Conservation (phyloP, 2,888 invertebrate genomes). For the Lutraria lutraria region DNA sequence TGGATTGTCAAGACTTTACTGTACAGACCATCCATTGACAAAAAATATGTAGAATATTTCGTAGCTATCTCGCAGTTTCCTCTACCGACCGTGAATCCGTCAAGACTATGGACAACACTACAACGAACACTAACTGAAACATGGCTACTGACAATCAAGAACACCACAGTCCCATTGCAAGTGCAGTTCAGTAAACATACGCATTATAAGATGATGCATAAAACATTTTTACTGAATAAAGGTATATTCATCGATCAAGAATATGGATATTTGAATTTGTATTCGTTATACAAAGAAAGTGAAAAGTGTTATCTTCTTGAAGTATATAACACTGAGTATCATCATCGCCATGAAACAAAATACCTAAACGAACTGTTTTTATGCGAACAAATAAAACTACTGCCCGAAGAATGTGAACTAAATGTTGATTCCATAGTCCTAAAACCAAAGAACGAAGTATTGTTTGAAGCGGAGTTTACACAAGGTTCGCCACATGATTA, state of each 20-base stretch:
- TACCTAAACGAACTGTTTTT: not conserved
- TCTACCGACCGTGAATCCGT: too few species aligned
- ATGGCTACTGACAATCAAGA: too few species aligned
- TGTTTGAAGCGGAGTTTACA: not conserved
- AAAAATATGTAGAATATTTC: slow-evolving; percentile 9
- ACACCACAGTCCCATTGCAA: too few species aligned
- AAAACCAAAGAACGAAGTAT: not conserved
- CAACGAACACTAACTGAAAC: too few species aligned
- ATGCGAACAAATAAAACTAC: not conserved
- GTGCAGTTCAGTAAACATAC: too few species aligned
- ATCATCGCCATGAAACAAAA: not conserved
- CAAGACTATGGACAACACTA: too few species aligned
- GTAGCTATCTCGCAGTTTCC: too few species aligned
- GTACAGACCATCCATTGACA: not conserved
- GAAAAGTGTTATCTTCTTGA: not conserved
- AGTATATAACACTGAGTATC: not conserved
- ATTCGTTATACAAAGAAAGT: not conserved
- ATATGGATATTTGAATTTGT: not conserved
- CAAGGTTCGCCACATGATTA: not conserved
- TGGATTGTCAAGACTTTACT: not conserved
- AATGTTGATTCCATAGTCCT: not conserved
- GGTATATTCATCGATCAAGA: too few species aligned
- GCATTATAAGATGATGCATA: too few species aligned
- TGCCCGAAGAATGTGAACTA: not conserved
- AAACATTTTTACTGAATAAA: too few species aligned